Conservation (phyloP, 2,113 vertebrate species). For the Pheucticus melanocephalus region DNA sequence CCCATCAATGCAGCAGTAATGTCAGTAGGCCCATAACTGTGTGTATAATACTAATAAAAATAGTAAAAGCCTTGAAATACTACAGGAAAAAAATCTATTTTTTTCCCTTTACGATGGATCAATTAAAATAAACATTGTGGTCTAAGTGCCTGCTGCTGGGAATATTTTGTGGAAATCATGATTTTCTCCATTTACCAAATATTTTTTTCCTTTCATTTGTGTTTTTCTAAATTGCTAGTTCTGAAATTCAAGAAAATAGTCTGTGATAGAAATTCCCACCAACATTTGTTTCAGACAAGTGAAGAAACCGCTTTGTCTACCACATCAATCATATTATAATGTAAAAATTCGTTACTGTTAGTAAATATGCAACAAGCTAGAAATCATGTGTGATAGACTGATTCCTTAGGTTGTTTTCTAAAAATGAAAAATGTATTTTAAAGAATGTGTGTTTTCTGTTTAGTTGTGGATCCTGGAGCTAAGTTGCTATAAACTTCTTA, state of each 20-base stretch:
- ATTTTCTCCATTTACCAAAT: slow-evolving; percentile 26
- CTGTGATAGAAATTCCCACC: neutral
- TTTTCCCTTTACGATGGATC: slow-evolving; percentile 23
- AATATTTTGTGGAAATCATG: slow-evolving; percentile 27
- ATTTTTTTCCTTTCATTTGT: slow-evolving; percentile 15
- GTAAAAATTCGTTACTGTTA: neutral
- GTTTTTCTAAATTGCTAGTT: slow-evolving; percentile 44
- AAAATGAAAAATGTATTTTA: neutral
- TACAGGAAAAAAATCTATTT: neutral
- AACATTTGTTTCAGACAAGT: neutral
- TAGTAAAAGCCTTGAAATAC: slow-evolving; percentile 44
- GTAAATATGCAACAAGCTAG: neutral
- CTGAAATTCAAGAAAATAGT: slow-evolving; percentile 49
- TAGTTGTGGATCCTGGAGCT: neutral
- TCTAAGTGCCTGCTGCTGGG: slow-evolving; percentile 22
- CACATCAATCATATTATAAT: neutral
- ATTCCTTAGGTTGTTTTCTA: neutral
- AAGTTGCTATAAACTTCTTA: neutral
- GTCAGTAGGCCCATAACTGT: neutral
- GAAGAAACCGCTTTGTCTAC: neutral
- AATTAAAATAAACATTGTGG: slow-evolving; percentile 66
- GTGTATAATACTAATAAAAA: neutral
- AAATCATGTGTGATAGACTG: neutral
- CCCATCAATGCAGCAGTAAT: neutral
- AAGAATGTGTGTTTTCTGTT: neutral